phyloP scores from a whole-genome alignment of 2,113 vertebrate genomes.

The Odobenus rosmarus region DNA sequence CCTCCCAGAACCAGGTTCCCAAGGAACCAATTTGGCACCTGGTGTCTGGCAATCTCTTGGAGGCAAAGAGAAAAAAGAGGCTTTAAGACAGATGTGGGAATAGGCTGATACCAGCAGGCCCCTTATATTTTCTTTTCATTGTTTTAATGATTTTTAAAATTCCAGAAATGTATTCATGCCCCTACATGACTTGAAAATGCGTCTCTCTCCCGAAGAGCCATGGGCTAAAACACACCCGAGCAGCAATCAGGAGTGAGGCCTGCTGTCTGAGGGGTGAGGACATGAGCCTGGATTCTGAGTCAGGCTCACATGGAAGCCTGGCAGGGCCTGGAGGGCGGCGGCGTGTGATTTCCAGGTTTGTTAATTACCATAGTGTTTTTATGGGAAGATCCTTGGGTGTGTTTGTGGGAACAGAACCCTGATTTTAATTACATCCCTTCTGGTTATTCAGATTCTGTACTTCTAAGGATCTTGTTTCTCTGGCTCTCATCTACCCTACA shows the following conservation, averaged over 20 bases:
- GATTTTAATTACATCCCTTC: slow-evolving; percentile 78
- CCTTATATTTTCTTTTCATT: slow-evolving; percentile 24
- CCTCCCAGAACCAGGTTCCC: slow-evolving; percentile 17
- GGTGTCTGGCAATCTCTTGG: neutral
- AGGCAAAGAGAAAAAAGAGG: neutral
- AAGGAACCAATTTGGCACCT: slow-evolving; percentile 60
- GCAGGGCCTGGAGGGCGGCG: slow-evolving; percentile 29
- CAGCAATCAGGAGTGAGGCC: neutral
- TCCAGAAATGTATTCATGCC: slow-evolving; percentile 51
- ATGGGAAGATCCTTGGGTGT: slow-evolving; percentile 67
- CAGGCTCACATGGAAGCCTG: neutral
- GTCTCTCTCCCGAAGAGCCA: slow-evolving; percentile 24
- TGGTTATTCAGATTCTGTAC: slow-evolving; percentile 64
- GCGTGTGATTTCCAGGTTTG: neutral
- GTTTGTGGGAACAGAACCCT: slow-evolving; percentile 73
- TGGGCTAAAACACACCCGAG: neutral
- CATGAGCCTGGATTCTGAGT: neutral
- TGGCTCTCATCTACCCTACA: neutral
- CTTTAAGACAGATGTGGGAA: neutral
- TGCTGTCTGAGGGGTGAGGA: neutral
- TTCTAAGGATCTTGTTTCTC: slow-evolving; percentile 58
- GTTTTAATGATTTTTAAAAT: slow-evolving; percentile 57
- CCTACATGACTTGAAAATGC: slow-evolving; percentile 45
- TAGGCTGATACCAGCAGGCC: neutral
- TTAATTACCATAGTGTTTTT: slow-evolving; percentile 58